phyloP scores from a whole-genome alignment of 2,797 vertebrate genomes.

The Enteromius treurensis region DNA sequence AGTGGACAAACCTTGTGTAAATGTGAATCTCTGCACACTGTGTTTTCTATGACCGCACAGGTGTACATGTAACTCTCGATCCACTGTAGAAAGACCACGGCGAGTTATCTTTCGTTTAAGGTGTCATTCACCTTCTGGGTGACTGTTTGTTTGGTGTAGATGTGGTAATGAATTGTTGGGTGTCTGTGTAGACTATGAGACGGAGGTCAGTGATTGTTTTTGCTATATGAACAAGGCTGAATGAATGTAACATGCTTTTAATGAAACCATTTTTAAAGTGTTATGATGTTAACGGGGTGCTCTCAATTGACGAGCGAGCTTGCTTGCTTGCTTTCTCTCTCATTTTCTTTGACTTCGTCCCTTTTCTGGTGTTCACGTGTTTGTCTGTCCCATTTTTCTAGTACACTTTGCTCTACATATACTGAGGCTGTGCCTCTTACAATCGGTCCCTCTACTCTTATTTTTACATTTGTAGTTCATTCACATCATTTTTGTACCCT shows the following conservation, averaged over 20 bases:
- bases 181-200: constrained; percentile 46
- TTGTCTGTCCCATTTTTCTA: constrained; percentile 34
- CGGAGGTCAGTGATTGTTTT: constrained; percentile 42
- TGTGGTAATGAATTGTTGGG: constrained; percentile 40
- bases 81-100: constrained; percentile 13
- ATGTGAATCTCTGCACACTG: not conserved
- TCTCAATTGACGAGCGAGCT: constrained; percentile 29
- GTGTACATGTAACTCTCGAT: constrained; percentile 27
- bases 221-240: constrained; percentile 44
- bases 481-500: constrained; percentile 29
- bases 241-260: constrained; percentile 53
- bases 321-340: constrained; percentile 35
- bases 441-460: constrained; percentile 7
- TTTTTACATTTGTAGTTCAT: constrained; percentile 27
- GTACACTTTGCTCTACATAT: constrained; percentile 17
- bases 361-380: constrained; percentile 17
- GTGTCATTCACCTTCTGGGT: constrained; percentile 42
- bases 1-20: not conserved
- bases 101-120: constrained; percentile 12
- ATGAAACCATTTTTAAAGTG: constrained; percentile 38
- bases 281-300: constrained; percentile 38
- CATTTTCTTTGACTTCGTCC: constrained; percentile 25
- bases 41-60: constrained; percentile 29
- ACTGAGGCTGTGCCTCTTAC: constrained; percentile 40
- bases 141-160: constrained; percentile 51